Percentiles rank a stretch among this genome's conserved stretches.
Evolutionary conservation across 2,113 vertebrate species (phyloP).

Genomic region (Carollia perspicillata): DNA sequence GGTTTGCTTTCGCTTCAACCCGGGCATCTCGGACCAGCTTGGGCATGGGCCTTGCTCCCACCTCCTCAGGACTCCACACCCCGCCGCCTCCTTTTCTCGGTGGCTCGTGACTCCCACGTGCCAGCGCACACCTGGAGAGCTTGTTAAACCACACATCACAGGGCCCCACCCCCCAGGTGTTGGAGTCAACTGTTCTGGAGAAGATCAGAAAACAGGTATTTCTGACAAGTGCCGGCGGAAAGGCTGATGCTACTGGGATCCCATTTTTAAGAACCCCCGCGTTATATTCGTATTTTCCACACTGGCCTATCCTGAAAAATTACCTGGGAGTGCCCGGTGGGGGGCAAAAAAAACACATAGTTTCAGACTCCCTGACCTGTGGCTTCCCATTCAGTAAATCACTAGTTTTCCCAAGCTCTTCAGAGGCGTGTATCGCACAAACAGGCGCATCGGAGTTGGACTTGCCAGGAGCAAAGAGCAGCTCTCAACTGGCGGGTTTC

Average conservation of each 20-base stretch:
- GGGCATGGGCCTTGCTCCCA: rapidly evolving
- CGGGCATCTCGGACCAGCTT: neutral
- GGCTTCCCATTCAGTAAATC: neutral
- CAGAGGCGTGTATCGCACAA: neutral
- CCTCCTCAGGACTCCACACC: neutral
- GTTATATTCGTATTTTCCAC: neutral
- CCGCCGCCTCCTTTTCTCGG: neutral
- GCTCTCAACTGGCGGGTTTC: neutral
- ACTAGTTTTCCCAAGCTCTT: neutral
- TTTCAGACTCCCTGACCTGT: neutral
- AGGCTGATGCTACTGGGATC: neutral
- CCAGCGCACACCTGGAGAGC: neutral
- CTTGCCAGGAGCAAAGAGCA: neutral
- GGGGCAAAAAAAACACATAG: neutral
- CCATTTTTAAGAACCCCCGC: neutral
- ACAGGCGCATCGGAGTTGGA: neutral
- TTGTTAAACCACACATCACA: neutral
- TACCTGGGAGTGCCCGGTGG: neutral
- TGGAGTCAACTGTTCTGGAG: neutral
- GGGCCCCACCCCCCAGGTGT: neutral
- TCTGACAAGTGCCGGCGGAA: neutral
- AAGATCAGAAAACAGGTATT: neutral
- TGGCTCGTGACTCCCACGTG: neutral
- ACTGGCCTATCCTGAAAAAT: neutral
- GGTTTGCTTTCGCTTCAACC: neutral